Base-by-base conservation (phyloP, 2,888 invertebrate genomes). In the Epinotia nisella region DNA sequence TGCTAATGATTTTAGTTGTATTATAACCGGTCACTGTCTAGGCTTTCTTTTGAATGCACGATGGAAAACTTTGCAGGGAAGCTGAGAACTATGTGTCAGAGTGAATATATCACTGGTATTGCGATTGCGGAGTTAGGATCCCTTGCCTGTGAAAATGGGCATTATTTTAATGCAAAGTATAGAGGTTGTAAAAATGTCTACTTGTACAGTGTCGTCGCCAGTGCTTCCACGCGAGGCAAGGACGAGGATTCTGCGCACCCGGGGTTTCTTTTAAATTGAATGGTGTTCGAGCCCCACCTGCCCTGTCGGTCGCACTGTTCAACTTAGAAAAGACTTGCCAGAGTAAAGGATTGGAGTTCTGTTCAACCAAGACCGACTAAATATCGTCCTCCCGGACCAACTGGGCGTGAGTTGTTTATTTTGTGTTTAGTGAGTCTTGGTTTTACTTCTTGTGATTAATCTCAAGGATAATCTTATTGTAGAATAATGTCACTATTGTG, bases 141-240 rank as follows among this genome's bases (percentile, higher is more conserved):
- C 93, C 93, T 93, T 94, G 93, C 94, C 94, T 94, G 94, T 95
- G 95, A 96, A 96, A 96, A 96, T 96, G 95, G 95, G 96, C 96
- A 96, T 97, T 96, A 96, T 95, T 97, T 97, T 96, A 95, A 96
- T 97, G 97, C 97, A 97, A 97, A 97, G 97, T 97, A 96, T 96
- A 96, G 96, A 96, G 95, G 96, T 96, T 96, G 96, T 96, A 96
- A 93, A 91, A 89, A 86, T 92, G 90, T 90, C 87, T 92, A 91
- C 85, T 85, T 85, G 92, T 92, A 85, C 89, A 90, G 90, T 83
- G 85, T 89, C 90, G 89, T 89, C 92, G 91, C 87, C 85, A 81
- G 82, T 87, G 86, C 85, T 82, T 84, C 80, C 69, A 64, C 72
- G 75, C 75, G 80, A 35, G 83, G 87, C 87, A 87, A 82, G 79